Conservation (phyloP, 2,888 invertebrate genomes). For the Sesia bembeciformis region DNA sequence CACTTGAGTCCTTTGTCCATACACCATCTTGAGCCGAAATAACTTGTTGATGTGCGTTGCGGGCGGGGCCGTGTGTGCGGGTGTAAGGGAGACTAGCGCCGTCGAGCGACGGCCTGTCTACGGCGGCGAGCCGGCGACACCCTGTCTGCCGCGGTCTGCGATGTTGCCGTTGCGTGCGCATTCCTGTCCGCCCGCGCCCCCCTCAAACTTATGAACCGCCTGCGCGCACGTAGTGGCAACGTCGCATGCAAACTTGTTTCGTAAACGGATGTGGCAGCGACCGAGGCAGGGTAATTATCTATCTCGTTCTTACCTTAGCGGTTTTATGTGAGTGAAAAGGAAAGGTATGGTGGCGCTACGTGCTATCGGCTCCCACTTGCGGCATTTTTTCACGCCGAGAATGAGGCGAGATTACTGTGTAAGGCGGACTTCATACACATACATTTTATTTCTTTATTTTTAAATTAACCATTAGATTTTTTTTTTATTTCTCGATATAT, state of each 20-base stretch:
- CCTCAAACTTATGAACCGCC: constrained; percentile 48
- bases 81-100: constrained; percentile 60
- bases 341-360: constrained; percentile 69
- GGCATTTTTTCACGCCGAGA: constrained; percentile 78
- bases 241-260: constrained; percentile 79
- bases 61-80: constrained; percentile 40
- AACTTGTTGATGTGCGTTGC: constrained; percentile 71
- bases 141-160: constrained; percentile 91
- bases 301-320: constrained; percentile 32
- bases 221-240: constrained; percentile 71
- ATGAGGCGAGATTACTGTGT: constrained; percentile 77
- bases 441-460: no score
- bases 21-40: constrained; percentile 56
- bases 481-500: no score
- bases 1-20: constrained; percentile 49
- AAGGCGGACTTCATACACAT: constrained; percentile 54
- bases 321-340: constrained; percentile 29
- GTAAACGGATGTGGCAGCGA: constrained; percentile 81
- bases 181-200: constrained; percentile 69
- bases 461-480: no score
- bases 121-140: constrained; percentile 91
- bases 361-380: constrained; percentile 76
- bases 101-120: constrained; percentile 85
- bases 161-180: constrained; percentile 77
- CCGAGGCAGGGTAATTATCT: constrained; percentile 57